A percentile compares a stretch with the other conserved stretches of the same genome.
These are phyloP conservation scores for Tupaia tana DNA, from an alignment of 2,113 vertebrate species.

Conservation along the genomic window DNA sequence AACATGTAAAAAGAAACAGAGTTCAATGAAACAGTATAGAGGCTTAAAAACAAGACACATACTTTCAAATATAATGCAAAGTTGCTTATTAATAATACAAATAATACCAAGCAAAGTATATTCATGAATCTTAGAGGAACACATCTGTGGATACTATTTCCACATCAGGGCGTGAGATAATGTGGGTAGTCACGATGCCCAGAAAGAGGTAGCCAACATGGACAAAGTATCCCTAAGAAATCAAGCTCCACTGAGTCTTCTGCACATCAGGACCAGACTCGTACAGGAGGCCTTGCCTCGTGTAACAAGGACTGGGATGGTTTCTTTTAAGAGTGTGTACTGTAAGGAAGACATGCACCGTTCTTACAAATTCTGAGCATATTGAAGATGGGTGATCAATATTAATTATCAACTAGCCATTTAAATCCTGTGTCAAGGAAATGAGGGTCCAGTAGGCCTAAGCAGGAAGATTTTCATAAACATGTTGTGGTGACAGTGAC, in stretches of 20 bases:
- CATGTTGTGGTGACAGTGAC: too few relatives aligned
- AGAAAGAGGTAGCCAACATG: too few relatives aligned
- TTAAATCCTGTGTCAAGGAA: too few relatives aligned
- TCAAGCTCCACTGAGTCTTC: not conserved
- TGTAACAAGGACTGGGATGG: rapidly evolving
- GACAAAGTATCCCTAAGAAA: not conserved
- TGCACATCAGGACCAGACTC: too few relatives aligned
- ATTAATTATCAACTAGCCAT: not conserved
- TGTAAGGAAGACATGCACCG: not conserved
- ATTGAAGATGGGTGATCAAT: not conserved
- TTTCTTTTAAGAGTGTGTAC: not conserved
- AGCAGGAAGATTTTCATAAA: not conserved
- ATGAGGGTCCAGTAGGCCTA: not conserved
- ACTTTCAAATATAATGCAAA: not conserved
- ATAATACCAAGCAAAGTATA: not conserved
- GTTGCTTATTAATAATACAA: not conserved
- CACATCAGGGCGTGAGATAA: not conserved
- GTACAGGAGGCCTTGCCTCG: not conserved
- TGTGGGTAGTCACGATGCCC: too few relatives aligned
- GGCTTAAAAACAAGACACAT: not conserved
- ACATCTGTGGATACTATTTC: rapidly evolving
- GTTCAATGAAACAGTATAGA: not conserved
- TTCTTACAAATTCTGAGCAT: not conserved
- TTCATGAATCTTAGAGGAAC: not conserved
- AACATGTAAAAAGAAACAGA: not conserved